Conservation (phyloP, 2,113 vertebrate species). For the Poeciliopsis occidentalis region DNA sequence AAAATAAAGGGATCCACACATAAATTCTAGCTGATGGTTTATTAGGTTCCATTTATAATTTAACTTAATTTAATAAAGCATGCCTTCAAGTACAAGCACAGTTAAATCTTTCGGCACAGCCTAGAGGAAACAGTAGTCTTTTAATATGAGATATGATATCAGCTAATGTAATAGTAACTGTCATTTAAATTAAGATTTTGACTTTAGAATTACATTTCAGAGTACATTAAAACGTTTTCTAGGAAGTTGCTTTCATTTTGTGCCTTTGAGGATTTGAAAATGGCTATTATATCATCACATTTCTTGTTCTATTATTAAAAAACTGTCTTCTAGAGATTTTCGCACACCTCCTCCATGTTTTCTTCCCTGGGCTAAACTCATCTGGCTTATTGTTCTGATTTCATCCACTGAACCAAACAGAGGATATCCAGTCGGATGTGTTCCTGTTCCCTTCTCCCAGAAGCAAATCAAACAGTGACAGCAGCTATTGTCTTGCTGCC, state of each 20-base stretch:
- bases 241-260: not conserved
- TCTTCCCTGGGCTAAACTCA: constrained; percentile 26
- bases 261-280: not conserved
- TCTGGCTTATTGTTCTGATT: constrained; percentile 56
- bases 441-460: constrained; percentile 56
- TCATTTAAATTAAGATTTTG: not conserved
- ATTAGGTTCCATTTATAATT: too few species aligned
- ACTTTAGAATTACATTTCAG: not conserved
- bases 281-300: not conserved
- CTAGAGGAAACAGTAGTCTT: not conserved
- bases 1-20: not conserved
- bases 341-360: constrained; percentile 9
- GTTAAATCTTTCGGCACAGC: not conserved
- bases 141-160: too few species aligned
- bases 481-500: constrained; percentile 57
- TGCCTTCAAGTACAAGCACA: not conserved
- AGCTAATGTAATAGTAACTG: not conserved
- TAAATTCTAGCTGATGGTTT: not conserved
- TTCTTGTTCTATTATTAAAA: constrained; percentile 2
- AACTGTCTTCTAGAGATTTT: constrained; percentile 16
- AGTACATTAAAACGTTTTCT: not conserved
- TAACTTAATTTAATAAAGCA: not conserved
- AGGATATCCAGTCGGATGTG: constrained; percentile 76
- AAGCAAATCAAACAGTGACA: constrained; percentile 60
- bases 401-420: constrained; percentile 52